Base-by-base conservation (phyloP, 2,113 vertebrate species). In the Lampris megalopsis region DNA sequence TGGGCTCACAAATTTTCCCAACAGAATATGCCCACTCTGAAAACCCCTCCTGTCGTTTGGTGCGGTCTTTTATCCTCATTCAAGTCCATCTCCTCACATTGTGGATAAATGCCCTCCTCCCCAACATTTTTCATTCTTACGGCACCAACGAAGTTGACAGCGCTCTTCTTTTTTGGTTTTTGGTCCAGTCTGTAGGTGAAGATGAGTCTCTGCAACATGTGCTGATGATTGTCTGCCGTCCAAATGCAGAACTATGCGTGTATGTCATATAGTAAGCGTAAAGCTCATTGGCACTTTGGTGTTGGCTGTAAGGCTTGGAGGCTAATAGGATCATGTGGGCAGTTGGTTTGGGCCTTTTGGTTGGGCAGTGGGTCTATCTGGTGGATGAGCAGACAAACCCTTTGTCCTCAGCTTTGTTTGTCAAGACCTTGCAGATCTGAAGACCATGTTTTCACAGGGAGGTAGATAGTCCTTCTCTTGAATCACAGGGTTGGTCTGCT, bases 391-490 rank as follows among this genome's bases (percentile, higher is more conserved):
- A 58, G 1, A 50, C 1, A 49, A 13, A 3, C 4, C 63, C 61
- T 0, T 78, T 1, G 0, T 7, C 41, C 76, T 73, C 80, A 77
- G 13, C 79, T 81, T 42, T 92, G 74, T 7, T 77, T 59, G 71
- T 70, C 74, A 0, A 98, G 95, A 0, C 64, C 1, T 79, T 73
- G 64, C 93, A 94, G 77, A 98, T 92, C 70, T 96, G 90, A 0
- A 11, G 42, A 2, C 94, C 95, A 0, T 91, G 78, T 0, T 78
- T 84, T 59, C 95, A 96, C 83, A 92, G 88, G 90, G 97, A 97
- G 79, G 90, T 94, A 63, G 97, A 98, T 59, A 95, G 73, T 41
- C 96, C 97, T 64, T 96, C 95, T 0, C 97, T 97, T 0, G 96
- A 96, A 42, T 96, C 87, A 8, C 96, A 97, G 68, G 94, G 95